A percentile compares a stretch with the other conserved stretches of the same genome.
phyloP scores from a whole-genome alignment of 1,140 invertebrate species.

The Luehdorfia chinensis region DNA sequence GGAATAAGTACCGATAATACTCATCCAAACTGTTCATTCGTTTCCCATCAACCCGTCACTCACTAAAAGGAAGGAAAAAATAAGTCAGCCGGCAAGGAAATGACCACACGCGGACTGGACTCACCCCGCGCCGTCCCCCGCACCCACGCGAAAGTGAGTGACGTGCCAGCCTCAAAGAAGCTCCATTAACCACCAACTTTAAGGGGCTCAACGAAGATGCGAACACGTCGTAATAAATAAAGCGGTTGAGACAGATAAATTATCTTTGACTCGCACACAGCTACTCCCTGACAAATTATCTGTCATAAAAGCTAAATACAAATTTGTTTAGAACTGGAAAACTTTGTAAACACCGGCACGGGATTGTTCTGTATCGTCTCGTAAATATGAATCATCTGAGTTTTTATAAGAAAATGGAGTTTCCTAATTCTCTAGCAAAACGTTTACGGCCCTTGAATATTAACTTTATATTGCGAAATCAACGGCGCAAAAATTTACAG shows the following conservation, averaged over 20 bases:
- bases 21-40: conserved; percentile 32
- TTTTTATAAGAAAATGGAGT: conserved; percentile 26
- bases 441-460: conserved; percentile 16
- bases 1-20: conserved; percentile 21
- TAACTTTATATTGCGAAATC: conserved; percentile 22
- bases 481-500: conserved; percentile 41
- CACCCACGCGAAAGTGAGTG: conserved; percentile 43
- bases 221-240: conserved; percentile 74
- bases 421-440: conserved; percentile 20
- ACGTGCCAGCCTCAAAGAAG: conserved; percentile 62
- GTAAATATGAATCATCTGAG: conserved; percentile 34
- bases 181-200: conserved; percentile 71
- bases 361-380: conserved; percentile 21
- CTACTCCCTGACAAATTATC: conserved; percentile 71
- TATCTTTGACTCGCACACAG: conserved; percentile 73
- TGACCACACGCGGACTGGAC: conserved; percentile 42
- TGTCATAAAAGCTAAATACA: conserved; percentile 72
- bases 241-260: conserved; percentile 74
- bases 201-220: conserved; percentile 68
- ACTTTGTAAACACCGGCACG: conserved; percentile 44
- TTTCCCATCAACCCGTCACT: conserved; percentile 46
- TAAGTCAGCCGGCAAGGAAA: conserved; percentile 26
- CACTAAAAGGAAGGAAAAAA: conserved; percentile 43
- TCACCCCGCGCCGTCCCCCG: conserved; percentile 17
- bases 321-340: conserved; percentile 58